Conservation (phyloP, 2,797 vertebrate species). For the Coccyzus lansbergi region DNA sequence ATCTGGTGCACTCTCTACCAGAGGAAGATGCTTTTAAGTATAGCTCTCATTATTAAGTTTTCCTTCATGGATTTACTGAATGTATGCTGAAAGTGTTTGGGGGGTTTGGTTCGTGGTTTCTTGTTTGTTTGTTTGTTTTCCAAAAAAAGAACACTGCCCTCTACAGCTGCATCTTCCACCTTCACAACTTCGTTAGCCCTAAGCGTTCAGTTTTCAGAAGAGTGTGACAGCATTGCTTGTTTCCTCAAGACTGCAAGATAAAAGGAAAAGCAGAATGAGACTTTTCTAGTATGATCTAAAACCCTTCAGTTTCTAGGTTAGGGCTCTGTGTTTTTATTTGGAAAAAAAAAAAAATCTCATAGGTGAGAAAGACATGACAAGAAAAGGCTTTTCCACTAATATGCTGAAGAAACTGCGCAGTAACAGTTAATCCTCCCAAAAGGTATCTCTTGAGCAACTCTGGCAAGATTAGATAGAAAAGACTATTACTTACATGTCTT, state of each 20-base stretch:
- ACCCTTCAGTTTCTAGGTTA: background rate
- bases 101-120: too few species aligned
- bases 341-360: background rate
- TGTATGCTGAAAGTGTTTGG: background rate
- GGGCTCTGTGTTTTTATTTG: background rate
- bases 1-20: background rate
- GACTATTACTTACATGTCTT: background rate
- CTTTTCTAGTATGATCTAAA: background rate
- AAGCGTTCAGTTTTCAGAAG: background rate
- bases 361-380: background rate
- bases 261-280: background rate
- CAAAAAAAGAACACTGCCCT: background rate
- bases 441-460: conserved; percentile 42
- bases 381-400: background rate
- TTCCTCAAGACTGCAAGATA: background rate
- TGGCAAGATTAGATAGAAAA: conserved; percentile 20
- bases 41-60: background rate
- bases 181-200: background rate
- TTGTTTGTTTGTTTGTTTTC: background rate
- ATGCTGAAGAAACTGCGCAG: conserved; percentile 8
- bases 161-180: background rate
- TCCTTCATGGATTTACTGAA: background rate
- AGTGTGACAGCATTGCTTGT: background rate
- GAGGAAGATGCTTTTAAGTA: background rate
- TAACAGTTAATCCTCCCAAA: conserved; percentile 57